Conservation (phyloP, 2,888 invertebrate species). For the Plagodis dolabraria region DNA sequence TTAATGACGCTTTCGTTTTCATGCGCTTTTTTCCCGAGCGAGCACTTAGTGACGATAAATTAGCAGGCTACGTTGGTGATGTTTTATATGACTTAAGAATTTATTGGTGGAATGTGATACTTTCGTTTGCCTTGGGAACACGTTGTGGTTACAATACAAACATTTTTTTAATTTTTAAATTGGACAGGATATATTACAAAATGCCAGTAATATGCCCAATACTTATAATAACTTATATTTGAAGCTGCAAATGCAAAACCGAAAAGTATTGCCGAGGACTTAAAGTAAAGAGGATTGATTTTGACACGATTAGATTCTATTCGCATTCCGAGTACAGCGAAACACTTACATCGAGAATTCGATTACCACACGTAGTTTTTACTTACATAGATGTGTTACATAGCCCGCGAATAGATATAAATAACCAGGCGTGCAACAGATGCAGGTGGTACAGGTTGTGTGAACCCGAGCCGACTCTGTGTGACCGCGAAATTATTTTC, state of each 20-base stretch:
- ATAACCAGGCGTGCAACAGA: slow-evolving; percentile 81
- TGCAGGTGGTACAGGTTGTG: slow-evolving; percentile 82
- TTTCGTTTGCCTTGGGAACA: slow-evolving; percentile 8
- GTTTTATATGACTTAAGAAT: slow-evolving; percentile 20
- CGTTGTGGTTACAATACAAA: neutral
- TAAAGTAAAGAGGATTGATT: too few species aligned
- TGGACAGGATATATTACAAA: too few species aligned
- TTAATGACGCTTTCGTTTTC: slow-evolving; percentile 46
- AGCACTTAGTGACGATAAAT: slow-evolving; percentile 41
- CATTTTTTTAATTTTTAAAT: too few species aligned
- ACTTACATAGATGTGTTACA: slow-evolving; percentile 63
- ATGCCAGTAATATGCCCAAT: too few species aligned
- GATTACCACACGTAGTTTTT: slow-evolving; percentile 26
- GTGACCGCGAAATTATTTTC: slow-evolving; percentile 85
- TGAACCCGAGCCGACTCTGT: slow-evolving; percentile 79
- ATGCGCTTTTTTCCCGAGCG: slow-evolving; percentile 40
- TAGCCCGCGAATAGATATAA: slow-evolving; percentile 79
- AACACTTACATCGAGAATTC: slow-evolving; percentile 7
- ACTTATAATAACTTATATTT: too few species aligned
- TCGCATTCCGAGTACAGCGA: neutral
- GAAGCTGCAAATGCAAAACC: too few species aligned
- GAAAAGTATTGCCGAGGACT: too few species aligned
- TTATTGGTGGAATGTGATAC: slow-evolving; percentile 10
- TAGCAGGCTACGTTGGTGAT: slow-evolving; percentile 29
- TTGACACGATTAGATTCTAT: neutral